A percentile compares a stretch with the other conserved stretches of the same genome.
Evolutionary conservation across 1,140 invertebrate genomes (phyloP).

Genomic region (Dendroctonus valens): DNA sequence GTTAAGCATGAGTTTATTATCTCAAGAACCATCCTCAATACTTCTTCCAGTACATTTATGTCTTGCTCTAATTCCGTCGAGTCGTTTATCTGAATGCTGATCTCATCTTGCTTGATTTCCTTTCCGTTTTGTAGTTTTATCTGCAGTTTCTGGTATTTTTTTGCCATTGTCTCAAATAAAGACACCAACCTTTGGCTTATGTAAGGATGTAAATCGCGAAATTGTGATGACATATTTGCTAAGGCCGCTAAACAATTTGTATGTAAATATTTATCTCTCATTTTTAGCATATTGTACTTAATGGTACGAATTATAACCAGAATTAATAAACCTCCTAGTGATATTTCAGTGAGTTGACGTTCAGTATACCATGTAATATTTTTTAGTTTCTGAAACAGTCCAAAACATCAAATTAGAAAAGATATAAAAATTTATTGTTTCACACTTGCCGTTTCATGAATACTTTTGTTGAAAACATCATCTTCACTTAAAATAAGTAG

Average conservation of each 20-base stretch:
- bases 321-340: slow-evolving; percentile 92
- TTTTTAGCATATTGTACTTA: slow-evolving; percentile 97
- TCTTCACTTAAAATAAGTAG: slow-evolving; percentile 96
- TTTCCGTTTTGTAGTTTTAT: slow-evolving; percentile 40
- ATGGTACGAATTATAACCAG: slow-evolving; percentile 94
- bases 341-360: slow-evolving; percentile 84
- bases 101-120: slow-evolving; percentile 43
- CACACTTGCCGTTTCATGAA: slow-evolving; percentile 88
- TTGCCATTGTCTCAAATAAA: slow-evolving; percentile 83
- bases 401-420: not conserved
- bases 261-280: slow-evolving; percentile 94
- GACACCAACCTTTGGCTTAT: slow-evolving; percentile 91
- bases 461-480: slow-evolving; percentile 88
- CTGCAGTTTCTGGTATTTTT: slow-evolving; percentile 59
- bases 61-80: slow-evolving; percentile 71
- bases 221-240: slow-evolving; percentile 97
- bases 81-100: slow-evolving; percentile 21
- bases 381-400: slow-evolving; percentile 70
- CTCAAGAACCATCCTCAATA: slow-evolving; percentile 92
- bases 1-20: slow-evolving; percentile 93
- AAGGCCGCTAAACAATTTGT: slow-evolving; percentile 96
- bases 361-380: slow-evolving; percentile 92
- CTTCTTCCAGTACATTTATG: slow-evolving; percentile 93
- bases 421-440: not conserved
- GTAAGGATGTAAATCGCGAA: slow-evolving; percentile 91